phyloP scores from a whole-genome alignment of 2,888 invertebrate genomes.

The Calameuta filiformis region DNA sequence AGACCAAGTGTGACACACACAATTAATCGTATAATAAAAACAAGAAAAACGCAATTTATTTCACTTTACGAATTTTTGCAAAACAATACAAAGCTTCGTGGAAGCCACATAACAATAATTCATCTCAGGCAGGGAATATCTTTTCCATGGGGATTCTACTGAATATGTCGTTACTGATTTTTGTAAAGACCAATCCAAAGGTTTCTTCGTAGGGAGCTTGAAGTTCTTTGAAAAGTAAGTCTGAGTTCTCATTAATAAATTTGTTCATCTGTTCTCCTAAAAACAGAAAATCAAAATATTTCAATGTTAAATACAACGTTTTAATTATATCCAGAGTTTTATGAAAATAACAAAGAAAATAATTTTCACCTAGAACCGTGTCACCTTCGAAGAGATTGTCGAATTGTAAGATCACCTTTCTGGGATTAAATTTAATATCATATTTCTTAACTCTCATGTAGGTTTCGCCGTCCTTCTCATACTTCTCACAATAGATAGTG shows the following conservation, averaged over 20 bases:
- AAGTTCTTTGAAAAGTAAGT: conserved; percentile 75
- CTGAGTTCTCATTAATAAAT: conserved; percentile 77
- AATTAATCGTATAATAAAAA: not conserved
- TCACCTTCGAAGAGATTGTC: conserved; percentile 77
- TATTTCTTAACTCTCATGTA: conserved; percentile 76
- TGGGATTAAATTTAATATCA: conserved; percentile 72
- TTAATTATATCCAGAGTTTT: not conserved
- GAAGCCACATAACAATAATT: not conserved
- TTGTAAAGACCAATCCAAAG: conserved; percentile 74
- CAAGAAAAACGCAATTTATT: not conserved
- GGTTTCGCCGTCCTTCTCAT: conserved; percentile 72
- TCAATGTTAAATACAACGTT: not conserved
- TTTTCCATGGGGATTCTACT: conserved; percentile 75
- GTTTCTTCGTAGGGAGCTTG: conserved; percentile 77
- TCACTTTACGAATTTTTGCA: not conserved
- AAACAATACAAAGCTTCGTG: not conserved
- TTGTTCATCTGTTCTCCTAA: conserved; percentile 72
- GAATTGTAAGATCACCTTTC: conserved; percentile 72
- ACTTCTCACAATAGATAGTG: conserved; percentile 72
- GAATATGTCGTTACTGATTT: conserved; percentile 76
- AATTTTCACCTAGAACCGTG: conserved; percentile 67
- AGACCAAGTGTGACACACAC: not conserved
- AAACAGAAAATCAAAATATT: conserved; percentile 18
- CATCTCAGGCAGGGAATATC: conserved; percentile 68
- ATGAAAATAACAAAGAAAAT: not conserved